A percentile compares a stretch with the other conserved stretches of the same genome.
These are phyloP conservation scores for Acanthurus leucopareius DNA, from an alignment of 2,797 vertebrate species.

Conservation along the genomic window DNA sequence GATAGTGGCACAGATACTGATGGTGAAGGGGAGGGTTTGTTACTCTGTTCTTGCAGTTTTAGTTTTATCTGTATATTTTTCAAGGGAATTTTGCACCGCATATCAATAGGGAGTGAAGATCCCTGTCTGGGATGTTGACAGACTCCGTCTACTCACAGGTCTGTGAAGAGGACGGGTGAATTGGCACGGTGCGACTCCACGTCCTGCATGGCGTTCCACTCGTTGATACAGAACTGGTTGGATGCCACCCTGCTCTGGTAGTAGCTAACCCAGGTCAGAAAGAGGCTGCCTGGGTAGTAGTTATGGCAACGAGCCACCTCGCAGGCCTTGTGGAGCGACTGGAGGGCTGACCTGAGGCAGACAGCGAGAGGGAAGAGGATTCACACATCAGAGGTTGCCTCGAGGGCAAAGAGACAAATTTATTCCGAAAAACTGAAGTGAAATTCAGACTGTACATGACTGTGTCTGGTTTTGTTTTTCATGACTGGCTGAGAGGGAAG, in stretches of 20 bases:
- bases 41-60: background rate
- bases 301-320: conserved; percentile 96
- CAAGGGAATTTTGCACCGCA: conserved; percentile 35
- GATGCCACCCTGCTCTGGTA: conserved; percentile 97
- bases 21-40: background rate
- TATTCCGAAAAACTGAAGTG: background rate
- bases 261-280: conserved; percentile 99
- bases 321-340: conserved; percentile 97
- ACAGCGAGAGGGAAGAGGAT: conserved; percentile 5
- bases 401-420: background rate
- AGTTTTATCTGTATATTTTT: too few species aligned
- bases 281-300: conserved; percentile 97
- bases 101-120: conserved; percentile 13
- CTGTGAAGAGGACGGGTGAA: conserved; percentile 95
- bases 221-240: conserved; percentile 95
- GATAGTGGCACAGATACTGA: background rate
- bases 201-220: conserved; percentile 99
- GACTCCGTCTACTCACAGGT: conserved; percentile 89
- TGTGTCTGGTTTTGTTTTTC: background rate
- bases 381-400: conserved; percentile 12
- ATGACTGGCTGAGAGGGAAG: background rate
- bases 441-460: background rate
- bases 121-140: background rate
- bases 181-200: conserved; percentile 94
- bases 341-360: conserved; percentile 92